phyloP scores from a whole-genome alignment of 2,888 invertebrate genomes.

The Heliconius sara region DNA sequence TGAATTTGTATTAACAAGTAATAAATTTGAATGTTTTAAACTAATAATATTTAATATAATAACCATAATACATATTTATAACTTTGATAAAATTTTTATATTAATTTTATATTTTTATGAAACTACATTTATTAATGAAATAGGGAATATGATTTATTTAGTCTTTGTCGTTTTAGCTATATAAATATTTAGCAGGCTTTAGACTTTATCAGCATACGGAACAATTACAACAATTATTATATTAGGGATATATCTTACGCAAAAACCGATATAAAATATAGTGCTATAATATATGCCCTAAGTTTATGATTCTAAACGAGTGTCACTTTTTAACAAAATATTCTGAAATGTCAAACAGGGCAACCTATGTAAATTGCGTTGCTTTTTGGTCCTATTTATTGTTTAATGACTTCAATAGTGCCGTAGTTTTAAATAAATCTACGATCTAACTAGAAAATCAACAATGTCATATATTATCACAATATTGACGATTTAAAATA shows the following conservation, averaged over 20 bases:
- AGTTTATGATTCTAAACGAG: conserved; percentile 39
- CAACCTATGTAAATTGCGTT: conserved; percentile 46
- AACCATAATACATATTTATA: conserved; percentile 36
- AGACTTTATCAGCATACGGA: conserved; percentile 40
- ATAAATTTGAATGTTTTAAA: conserved; percentile 18
- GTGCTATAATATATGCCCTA: conserved; percentile 42
- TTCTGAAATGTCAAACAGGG: conserved; percentile 39
- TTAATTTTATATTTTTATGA: conserved; percentile 31
- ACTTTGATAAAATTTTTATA: conserved; percentile 43
- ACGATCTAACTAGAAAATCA: conserved; percentile 34
- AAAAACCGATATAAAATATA: conserved; percentile 48
- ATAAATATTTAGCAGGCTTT: conserved; percentile 42
- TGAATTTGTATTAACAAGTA: conserved; percentile 31
- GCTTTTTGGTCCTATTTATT: conserved; percentile 49
- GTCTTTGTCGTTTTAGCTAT: conserved; percentile 42
- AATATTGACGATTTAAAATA: conserved; percentile 36
- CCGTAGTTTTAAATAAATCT: conserved; percentile 32
- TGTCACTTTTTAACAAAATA: conserved; percentile 42
- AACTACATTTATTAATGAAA: conserved; percentile 36
- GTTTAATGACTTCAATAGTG: conserved; percentile 40
- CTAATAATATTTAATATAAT: conserved; percentile 10
- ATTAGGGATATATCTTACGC: conserved; percentile 42
- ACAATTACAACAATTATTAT: conserved; percentile 40
- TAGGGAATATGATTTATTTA: conserved; percentile 37
- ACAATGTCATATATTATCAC: conserved; percentile 37